Base-by-base conservation (phyloP, 1,140 invertebrate species). In the Drosophila equinoxialis region DNA sequence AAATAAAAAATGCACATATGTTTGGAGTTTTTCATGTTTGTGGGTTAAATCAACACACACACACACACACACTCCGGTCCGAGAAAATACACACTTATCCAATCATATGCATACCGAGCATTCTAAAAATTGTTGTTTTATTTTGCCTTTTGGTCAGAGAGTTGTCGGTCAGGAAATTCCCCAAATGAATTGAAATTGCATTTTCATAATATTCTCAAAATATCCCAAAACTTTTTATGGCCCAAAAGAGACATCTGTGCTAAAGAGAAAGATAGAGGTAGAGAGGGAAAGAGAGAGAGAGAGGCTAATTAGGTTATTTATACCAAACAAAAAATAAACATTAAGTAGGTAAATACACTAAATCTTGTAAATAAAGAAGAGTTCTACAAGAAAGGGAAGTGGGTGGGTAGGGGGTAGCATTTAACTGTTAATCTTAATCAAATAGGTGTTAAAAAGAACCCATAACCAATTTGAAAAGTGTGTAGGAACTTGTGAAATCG, bases 11-110 rank as follows among this genome's bases (percentile, higher is more conserved):
- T 75, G 70, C 82, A 87, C 82, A 85, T 71, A 82, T 85, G 82
- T 82, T 79, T 73, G 61, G 66, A 57, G 41, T 48, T 75, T 30
- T 67, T 57, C 66, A 79, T 64, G 75, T 30, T 86, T 79, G 78
- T 85, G 79, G 83, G 83, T 87, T 87, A 85, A 81, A 61, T 73
- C 75, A 81, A 85, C 75, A 85, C 30, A 30, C 30, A 30, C 30
- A 30, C 5, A 30, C 30, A 30, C 30, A 30, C 30, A 30, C 6
- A 1, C 60, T 30, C 70, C 60, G 62, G 78, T 73, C 6, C 20
- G 13, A 26, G 54, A 57, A 57, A 57, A 45, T 17, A 45, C 14
- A 45, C 14, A 17, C 42, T 14, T 45, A 45, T n/a, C 37, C 37
- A 39, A 45, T 30, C 30, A 30, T 45, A 45, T 17, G 14, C n/a